Evolutionary conservation across 2,113 vertebrate genomes (phyloP).

Genomic region (Rattus rattus): DNA sequence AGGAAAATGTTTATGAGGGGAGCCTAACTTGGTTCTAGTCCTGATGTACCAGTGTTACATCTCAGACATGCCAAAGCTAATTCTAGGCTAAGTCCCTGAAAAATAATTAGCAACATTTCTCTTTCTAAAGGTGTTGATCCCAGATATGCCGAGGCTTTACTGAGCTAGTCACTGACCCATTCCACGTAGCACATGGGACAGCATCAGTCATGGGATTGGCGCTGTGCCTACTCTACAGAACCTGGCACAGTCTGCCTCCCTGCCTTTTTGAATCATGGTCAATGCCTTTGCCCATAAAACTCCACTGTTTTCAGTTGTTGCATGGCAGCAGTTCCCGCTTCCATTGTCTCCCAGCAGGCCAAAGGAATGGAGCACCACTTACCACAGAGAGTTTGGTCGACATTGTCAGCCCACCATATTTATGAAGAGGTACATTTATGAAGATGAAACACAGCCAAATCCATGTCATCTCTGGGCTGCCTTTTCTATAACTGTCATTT

Average conservation of each 20-base stretch:
- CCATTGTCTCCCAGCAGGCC: slow-evolving; percentile 63
- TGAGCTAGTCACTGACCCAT: not conserved
- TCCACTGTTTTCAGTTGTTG: slow-evolving; percentile 45
- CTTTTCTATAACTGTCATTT: slow-evolving; percentile 65
- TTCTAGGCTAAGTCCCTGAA: not conserved
- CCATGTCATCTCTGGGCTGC: slow-evolving; percentile 57
- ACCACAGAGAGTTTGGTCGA: slow-evolving; percentile 61
- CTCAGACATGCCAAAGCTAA: not conserved
- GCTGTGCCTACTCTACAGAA: not conserved
- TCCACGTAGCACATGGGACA: not conserved
- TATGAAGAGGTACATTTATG: slow-evolving; percentile 60
- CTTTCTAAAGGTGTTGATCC: not conserved
- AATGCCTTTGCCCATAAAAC: slow-evolving; percentile 54
- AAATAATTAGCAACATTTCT: not conserved
- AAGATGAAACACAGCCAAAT: slow-evolving; percentile 63
- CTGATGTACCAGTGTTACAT: not conserved
- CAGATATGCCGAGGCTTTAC: not conserved
- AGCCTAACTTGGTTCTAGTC: not conserved
- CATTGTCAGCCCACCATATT: slow-evolving; percentile 48
- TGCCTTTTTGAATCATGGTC: slow-evolving; percentile 65
- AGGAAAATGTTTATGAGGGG: not conserved
- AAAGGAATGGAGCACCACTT: slow-evolving; percentile 43
- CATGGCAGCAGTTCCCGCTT: slow-evolving; percentile 46
- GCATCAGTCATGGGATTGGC: not conserved
- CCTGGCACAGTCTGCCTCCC: slow-evolving; percentile 37